These are phyloP conservation scores for Abrostola triplasia DNA, from an alignment of 2,888 invertebrate species.

Conservation along the genomic window DNA sequence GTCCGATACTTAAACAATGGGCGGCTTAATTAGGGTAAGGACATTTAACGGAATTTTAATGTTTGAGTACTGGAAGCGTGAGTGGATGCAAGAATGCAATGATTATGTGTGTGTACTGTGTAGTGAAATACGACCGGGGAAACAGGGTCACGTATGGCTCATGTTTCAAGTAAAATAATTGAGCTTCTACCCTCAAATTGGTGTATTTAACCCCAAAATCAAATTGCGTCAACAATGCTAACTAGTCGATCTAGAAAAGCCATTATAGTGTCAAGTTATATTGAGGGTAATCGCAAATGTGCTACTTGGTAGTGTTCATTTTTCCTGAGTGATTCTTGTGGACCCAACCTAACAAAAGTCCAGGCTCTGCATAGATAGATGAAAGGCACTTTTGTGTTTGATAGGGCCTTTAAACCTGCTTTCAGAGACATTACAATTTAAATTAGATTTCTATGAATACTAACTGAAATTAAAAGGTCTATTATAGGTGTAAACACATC, in stretches of 20 bases:
- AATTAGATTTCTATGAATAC: conserved; percentile 1
- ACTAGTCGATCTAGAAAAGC: conserved; percentile 9
- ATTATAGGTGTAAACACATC: conserved; percentile 23
- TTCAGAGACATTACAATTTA: background rate
- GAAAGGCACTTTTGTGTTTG: too few species aligned
- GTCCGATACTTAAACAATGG: conserved; percentile 51
- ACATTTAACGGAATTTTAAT: conserved; percentile 19
- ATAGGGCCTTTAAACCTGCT: too few species aligned
- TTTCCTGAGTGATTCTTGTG: too few species aligned
- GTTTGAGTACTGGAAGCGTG: conserved; percentile 12
- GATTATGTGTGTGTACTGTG: conserved; percentile 27
- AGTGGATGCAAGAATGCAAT: conserved; percentile 34
- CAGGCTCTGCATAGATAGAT: too few species aligned
- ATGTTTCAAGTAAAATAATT: background rate
- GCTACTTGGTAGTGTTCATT: too few species aligned
- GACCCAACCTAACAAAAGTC: too few species aligned
- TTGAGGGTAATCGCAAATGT: background rate
- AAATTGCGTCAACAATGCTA: conserved; percentile 9
- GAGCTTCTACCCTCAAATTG: background rate
- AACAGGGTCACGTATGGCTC: conserved; percentile 16
- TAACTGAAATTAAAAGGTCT: conserved; percentile 5
- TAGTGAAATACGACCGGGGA: conserved; percentile 4
- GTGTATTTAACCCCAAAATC: background rate
- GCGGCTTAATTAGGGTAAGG: conserved; percentile 53
- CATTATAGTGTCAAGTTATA: conserved; percentile 5